These are phyloP conservation scores for Eucriotettix oculatus DNA, from an alignment of 2,888 invertebrate genomes.

Conservation along the genomic window DNA sequence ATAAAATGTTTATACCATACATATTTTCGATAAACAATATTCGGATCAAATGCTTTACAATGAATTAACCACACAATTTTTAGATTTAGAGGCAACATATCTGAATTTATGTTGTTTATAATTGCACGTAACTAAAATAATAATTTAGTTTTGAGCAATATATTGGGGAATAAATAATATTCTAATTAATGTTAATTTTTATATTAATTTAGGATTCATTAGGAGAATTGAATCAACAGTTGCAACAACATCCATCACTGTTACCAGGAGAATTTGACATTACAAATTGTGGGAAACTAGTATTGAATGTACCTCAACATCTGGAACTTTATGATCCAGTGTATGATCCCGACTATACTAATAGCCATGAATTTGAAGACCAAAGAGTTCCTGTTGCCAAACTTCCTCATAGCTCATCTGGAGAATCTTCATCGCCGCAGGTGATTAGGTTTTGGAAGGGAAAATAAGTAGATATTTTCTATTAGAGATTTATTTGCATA, in stretches of 20 bases:
- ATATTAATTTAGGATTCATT: slow-evolving; percentile 59
- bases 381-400: slow-evolving; percentile 63
- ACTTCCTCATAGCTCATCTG: slow-evolving; percentile 35
- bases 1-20: neutral
- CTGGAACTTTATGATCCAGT: slow-evolving; percentile 38
- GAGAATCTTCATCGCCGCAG: slow-evolving; percentile 30
- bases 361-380: slow-evolving; percentile 34
- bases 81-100: too few relatives aligned
- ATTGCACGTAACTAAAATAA: too few relatives aligned
- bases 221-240: slow-evolving; percentile 68
- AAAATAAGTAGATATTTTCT: too few relatives aligned
- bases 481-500: too few relatives aligned
- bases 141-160: too few relatives aligned
- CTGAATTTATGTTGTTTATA: too few relatives aligned
- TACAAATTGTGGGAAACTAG: slow-evolving; percentile 58
- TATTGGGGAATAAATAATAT: neutral
- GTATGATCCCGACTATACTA: slow-evolving; percentile 22
- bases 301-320: slow-evolving; percentile 43
- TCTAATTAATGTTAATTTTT: neutral
- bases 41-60: too few relatives aligned
- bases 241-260: slow-evolving; percentile 81
- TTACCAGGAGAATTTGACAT: slow-evolving; percentile 88
- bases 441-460: slow-evolving; percentile 9
- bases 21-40: neutral
- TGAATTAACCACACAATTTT: too few relatives aligned